phyloP scores from a whole-genome alignment of 1,140 invertebrate genomes.

The Drosophila lacteicornis region DNA sequence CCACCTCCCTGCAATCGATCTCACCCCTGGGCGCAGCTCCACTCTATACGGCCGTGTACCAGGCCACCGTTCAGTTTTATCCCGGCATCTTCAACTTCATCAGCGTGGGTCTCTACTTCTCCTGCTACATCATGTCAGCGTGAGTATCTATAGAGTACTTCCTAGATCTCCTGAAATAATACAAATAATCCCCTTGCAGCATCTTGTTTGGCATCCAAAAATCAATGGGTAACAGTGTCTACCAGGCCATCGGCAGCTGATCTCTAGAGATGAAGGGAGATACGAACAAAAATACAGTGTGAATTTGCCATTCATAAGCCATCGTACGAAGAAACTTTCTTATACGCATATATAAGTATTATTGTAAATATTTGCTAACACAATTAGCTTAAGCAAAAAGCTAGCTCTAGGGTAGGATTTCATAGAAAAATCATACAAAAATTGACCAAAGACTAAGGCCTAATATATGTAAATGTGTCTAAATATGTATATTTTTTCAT shows the following conservation, averaged over 20 bases:
- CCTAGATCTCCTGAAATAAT: neutral
- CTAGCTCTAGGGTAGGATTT: neutral
- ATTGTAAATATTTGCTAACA: conserved; percentile 17
- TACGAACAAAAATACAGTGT: neutral
- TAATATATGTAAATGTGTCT: neutral
- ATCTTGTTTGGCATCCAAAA: conserved; percentile 60
- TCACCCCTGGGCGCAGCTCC: conserved; percentile 87
- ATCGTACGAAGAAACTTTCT: conserved; percentile 9
- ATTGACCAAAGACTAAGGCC: conserved; percentile 9
- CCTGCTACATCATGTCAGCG: conserved; percentile 85
- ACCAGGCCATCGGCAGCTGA: conserved; percentile 60
- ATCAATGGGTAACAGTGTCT: conserved; percentile 44
- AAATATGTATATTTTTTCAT: neutral
- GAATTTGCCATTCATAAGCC: conserved; percentile 18
- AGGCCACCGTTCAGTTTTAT: conserved; percentile 85
- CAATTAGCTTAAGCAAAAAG: conserved; percentile 15
- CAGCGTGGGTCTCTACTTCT: conserved; percentile 77
- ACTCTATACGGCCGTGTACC: conserved; percentile 88
- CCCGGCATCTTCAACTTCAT: conserved; percentile 87
- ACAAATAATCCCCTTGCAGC: conserved; percentile 26
- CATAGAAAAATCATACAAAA: too few species aligned
- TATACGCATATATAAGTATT: conserved; percentile 12
- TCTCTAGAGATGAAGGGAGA: neutral
- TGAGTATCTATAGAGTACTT: conserved; percentile 73
- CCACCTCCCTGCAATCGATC: conserved; percentile 87